Percentiles rank a stretch among this genome's conserved stretches.
phyloP scores from a whole-genome alignment of 2,888 invertebrate species.

The Rhingia campestris region DNA sequence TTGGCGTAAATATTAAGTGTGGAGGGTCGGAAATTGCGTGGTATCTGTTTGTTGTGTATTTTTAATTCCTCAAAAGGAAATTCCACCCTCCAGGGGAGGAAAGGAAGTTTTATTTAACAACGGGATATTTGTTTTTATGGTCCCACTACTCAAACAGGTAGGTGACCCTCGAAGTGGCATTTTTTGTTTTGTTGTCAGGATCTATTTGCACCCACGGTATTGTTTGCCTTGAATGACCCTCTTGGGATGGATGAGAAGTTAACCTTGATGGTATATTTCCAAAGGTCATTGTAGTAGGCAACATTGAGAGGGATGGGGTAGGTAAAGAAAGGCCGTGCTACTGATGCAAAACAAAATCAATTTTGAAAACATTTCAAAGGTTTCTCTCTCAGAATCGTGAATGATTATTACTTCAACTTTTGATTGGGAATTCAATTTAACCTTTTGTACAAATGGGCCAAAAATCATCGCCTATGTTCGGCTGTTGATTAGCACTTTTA shows the following conservation, averaged over 20 bases:
- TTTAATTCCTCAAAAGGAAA: neutral
- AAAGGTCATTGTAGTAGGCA: conserved; percentile 51
- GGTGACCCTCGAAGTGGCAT: conserved; percentile 29
- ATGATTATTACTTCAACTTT: conserved; percentile 29
- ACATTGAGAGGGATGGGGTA: conserved; percentile 17
- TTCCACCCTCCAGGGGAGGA: neutral
- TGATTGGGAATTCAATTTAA: conserved; percentile 31
- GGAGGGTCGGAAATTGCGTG: neutral
- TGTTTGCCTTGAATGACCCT: conserved; percentile 16
- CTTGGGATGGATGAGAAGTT: conserved; percentile 4
- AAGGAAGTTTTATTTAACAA: conserved; percentile 1
- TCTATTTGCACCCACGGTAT: conserved; percentile 6
- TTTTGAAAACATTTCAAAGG: conserved; percentile 47
- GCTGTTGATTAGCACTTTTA: too few species aligned
- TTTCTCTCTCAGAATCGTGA: conserved; percentile 22
- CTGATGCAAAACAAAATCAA: conserved; percentile 51
- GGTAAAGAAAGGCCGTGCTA: conserved; percentile 11
- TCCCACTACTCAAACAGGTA: conserved; percentile 40
- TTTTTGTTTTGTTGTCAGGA: conserved; percentile 22
- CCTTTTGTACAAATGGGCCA: conserved; percentile 14
- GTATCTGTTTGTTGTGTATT: conserved; percentile 23
- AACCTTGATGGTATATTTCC: conserved; percentile 48
- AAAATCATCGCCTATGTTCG: neutral
- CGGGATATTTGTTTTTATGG: conserved; percentile 17
- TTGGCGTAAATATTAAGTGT: neutral